Evolutionary conservation across 1,140 invertebrate species (phyloP).

Genomic region (Eurosta solidaginis): DNA sequence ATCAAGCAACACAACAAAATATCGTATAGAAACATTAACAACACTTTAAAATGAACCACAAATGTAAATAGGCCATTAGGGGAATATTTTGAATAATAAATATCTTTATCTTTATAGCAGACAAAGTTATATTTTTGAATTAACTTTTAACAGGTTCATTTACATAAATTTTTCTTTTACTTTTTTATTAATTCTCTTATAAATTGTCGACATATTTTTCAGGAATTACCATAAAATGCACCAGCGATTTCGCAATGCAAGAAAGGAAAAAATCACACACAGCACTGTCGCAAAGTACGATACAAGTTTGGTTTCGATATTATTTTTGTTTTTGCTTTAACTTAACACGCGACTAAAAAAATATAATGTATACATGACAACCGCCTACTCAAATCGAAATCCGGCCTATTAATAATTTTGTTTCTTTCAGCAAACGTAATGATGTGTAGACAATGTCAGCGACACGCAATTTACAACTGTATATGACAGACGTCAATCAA

Average conservation of each 20-base stretch:
- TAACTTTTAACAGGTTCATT: no score
- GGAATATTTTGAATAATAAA: no score
- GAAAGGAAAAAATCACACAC: background rate
- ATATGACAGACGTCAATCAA: conserved; percentile 31
- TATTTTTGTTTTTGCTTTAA: no score
- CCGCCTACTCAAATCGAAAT: background rate
- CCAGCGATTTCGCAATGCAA: background rate
- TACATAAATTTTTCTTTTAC: background rate
- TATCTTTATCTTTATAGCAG: no score
- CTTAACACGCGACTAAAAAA: no score
- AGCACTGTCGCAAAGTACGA: background rate
- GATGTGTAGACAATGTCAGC: background rate
- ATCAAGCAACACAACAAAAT: background rate
- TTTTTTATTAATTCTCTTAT: background rate
- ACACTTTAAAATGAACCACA: no score
- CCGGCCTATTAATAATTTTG: background rate
- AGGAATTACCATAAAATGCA: background rate
- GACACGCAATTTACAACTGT: conserved; percentile 28
- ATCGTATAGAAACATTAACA: background rate
- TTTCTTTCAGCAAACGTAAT: background rate
- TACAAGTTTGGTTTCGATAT: background rate
- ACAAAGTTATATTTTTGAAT: no score
- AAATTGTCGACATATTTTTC: background rate
- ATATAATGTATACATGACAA: background rate
- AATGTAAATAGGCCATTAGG: no score